phyloP scores from a whole-genome alignment of 2,797 vertebrate species.

The Sebastes cheni region DNA sequence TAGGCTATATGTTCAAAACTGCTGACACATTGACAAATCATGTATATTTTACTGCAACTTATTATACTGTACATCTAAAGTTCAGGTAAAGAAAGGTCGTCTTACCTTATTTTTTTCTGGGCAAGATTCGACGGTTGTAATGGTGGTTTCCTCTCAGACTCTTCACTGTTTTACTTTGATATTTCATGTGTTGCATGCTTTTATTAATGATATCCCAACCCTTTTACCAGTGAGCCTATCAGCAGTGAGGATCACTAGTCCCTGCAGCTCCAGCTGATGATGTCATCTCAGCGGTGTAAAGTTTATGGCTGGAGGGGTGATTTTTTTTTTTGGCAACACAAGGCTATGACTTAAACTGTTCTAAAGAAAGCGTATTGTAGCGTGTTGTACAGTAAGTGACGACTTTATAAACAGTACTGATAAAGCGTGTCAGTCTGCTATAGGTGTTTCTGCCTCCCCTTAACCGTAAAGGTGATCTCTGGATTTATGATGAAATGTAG shows the following conservation, averaged over 20 bases:
- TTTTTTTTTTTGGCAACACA: neutral
- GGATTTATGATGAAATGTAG: neutral
- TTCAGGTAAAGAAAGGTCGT: neutral
- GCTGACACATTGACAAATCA: neutral
- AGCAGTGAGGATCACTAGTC: constrained; percentile 26
- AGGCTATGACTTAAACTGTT: neutral
- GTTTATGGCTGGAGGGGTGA: constrained; percentile 18
- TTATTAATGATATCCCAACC: constrained; percentile 73
- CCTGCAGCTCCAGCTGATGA: constrained; percentile 44
- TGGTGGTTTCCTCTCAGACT: constrained; percentile 1
- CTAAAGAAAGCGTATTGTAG: neutral
- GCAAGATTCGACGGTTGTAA: neutral
- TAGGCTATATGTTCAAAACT: neutral
- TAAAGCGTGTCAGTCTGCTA: neutral
- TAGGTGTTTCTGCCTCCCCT: neutral
- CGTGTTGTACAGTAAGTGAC: neutral
- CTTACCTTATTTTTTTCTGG: constrained; percentile 62
- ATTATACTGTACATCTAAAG: neutral
- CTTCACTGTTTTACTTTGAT: constrained; percentile 9
- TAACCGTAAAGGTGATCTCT: neutral
- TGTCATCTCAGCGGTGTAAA: constrained; percentile 31
- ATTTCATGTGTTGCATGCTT: constrained; percentile 37
- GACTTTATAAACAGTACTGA: neutral
- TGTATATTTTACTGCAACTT: neutral
- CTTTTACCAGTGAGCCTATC: constrained; percentile 62